Percentiles rank a stretch among this genome's conserved stretches.
These are phyloP conservation scores for Corythornis vintsioides DNA, from an alignment of 2,113 vertebrate genomes.

Conservation along the genomic window DNA sequence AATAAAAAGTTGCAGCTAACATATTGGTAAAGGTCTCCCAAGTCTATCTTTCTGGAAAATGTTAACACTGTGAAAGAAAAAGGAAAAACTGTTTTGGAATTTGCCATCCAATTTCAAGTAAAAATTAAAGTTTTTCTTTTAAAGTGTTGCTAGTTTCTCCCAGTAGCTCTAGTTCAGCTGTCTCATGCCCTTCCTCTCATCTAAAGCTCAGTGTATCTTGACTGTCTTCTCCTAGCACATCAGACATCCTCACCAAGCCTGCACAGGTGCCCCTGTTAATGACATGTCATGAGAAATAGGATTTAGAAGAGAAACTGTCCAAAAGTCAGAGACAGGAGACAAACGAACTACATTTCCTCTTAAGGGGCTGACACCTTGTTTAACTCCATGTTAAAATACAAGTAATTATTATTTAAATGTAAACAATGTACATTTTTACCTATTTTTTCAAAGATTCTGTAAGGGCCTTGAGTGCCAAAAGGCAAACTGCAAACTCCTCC, in stretches of 20 bases:
- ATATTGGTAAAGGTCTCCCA: background rate
- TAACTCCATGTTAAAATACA: background rate
- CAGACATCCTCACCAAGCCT: background rate
- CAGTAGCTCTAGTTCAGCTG: background rate
- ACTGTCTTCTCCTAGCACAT: background rate
- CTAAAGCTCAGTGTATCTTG: background rate
- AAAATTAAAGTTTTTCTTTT: background rate
- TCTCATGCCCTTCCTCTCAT: background rate
- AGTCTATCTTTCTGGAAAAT: background rate
- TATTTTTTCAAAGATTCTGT: background rate
- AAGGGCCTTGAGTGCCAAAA: background rate
- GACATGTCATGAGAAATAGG: background rate
- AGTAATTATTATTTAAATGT: background rate
- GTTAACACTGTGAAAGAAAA: background rate
- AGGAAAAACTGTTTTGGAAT: background rate
- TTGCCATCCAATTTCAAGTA: background rate
- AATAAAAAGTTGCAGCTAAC: background rate
- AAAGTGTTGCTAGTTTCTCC: background rate
- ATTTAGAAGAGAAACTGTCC: background rate
- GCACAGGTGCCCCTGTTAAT: background rate
- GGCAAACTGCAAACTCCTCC: background rate
- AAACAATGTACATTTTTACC: background rate
- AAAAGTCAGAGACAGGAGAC: background rate
- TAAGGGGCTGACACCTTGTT: background rate
- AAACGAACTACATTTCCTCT: background rate